Conservation (phyloP, 2,888 invertebrate genomes). For the Macaria notata region DNA sequence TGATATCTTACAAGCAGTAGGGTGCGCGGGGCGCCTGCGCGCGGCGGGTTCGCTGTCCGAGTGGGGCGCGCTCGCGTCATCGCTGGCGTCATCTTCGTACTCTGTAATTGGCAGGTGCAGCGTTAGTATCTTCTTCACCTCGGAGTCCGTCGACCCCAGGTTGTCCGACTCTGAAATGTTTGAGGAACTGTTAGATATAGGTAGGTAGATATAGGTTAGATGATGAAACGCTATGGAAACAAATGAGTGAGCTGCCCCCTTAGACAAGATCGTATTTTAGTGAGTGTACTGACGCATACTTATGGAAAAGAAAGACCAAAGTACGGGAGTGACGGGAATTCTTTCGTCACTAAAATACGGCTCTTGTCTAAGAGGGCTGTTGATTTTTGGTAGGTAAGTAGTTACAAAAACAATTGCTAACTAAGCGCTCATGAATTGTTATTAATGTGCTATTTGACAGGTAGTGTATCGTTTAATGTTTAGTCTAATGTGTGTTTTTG, state of each 20-base stretch:
- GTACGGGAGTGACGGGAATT: too few species aligned
- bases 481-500: too few species aligned
- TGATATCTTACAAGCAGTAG: slow-evolving; percentile 59
- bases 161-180: slow-evolving; percentile 92
- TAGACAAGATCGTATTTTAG: too few species aligned
- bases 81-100: slow-evolving; percentile 93
- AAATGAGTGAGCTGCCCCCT: slow-evolving; percentile 9
- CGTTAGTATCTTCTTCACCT: slow-evolving; percentile 96
- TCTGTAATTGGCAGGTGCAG: slow-evolving; percentile 96
- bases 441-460: too few species aligned
- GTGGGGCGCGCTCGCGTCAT: slow-evolving; percentile 82
- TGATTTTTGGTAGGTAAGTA: background rate
- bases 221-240: slow-evolving; percentile 38
- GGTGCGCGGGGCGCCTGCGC: slow-evolving; percentile 64
- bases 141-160: slow-evolving; percentile 97
- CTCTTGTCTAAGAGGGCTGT: background rate
- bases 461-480: too few species aligned
- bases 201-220: slow-evolving; percentile 37
- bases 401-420: too few species aligned
- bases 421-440: too few species aligned
- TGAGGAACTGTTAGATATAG: slow-evolving; percentile 14
- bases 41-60: slow-evolving; percentile 75
- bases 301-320: too few species aligned
- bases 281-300: too few species aligned
- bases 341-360: too few species aligned